Evolutionary conservation across 1,140 invertebrate species (phyloP).

Genomic region (Cyrtorhinus lividipennis): DNA sequence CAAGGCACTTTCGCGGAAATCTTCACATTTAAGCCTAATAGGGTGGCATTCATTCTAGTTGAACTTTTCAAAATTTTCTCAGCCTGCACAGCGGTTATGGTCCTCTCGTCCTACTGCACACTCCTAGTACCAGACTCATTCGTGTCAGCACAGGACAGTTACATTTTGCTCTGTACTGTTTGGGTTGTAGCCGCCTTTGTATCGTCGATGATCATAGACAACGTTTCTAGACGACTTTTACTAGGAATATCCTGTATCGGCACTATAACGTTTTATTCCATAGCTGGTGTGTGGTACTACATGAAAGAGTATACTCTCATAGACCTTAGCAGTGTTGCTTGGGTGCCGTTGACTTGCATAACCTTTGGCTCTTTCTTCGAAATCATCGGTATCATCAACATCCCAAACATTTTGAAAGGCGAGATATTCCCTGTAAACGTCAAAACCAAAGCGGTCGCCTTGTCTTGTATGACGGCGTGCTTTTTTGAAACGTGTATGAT

Average conservation of each 20-base stretch:
- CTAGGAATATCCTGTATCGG: constrained; percentile 28
- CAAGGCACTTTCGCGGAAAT: constrained; percentile 15
- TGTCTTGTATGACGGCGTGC: constrained; percentile 12
- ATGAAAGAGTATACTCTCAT: background rate
- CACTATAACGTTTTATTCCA: constrained; percentile 17
- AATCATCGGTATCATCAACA: constrained; percentile 19
- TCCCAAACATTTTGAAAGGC: constrained; percentile 21
- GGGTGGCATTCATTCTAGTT: constrained; percentile 46
- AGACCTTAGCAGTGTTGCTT: background rate
- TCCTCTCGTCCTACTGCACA: constrained; percentile 57
- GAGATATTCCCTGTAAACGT: constrained; percentile 21
- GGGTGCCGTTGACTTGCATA: constrained; percentile 16
- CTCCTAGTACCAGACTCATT: constrained; percentile 44
- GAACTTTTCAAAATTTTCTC: constrained; percentile 39
- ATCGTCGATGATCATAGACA: constrained; percentile 27
- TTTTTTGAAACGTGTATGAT: background rate
- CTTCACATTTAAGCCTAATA: constrained; percentile 17
- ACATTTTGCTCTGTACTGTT: constrained; percentile 11
- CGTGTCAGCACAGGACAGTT: constrained; percentile 2
- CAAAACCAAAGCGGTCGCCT: constrained; percentile 19
- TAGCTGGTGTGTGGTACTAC: constrained; percentile 24
- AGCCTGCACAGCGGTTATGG: constrained; percentile 62
- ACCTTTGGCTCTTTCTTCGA: constrained; percentile 14
- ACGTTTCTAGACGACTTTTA: constrained; percentile 31
- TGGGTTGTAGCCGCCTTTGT: constrained; percentile 31